Percentiles rank a stretch among this genome's conserved stretches.
phyloP scores from a whole-genome alignment of 2,797 vertebrate species.

The Mustela erminea region DNA sequence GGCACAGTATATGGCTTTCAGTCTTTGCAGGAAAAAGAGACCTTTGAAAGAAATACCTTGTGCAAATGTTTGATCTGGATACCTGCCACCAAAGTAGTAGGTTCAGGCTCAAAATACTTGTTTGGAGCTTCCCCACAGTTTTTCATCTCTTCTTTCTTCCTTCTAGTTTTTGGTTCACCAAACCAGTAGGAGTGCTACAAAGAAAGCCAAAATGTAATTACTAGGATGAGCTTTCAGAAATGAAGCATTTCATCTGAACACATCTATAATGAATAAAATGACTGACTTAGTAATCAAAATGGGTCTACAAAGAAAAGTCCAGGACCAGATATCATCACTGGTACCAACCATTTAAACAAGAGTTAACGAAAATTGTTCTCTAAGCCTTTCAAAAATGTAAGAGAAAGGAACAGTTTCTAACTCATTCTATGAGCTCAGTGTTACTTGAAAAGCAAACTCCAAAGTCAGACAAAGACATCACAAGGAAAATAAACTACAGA shows the following conservation, averaged over 20 bases:
- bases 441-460: neutral
- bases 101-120: conserved; percentile 95
- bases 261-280: neutral
- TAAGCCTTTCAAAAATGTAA: neutral
- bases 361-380: neutral
- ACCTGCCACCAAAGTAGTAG: conserved; percentile 91
- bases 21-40: neutral
- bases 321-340: neutral
- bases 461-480: neutral
- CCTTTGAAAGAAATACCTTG: conserved; percentile 90
- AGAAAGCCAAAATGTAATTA: conserved; percentile 37
- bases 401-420: neutral
- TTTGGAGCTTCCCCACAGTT: conserved; percentile 86
- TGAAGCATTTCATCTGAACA: conserved; percentile 20
- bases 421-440: neutral
- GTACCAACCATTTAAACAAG: neutral
- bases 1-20: neutral
- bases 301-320: neutral
- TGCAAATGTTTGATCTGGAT: conserved; percentile 95
- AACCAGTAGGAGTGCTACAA: conserved; percentile 96
- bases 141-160: neutral
- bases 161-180: conserved; percentile 85
- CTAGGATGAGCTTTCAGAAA: conserved; percentile 39
- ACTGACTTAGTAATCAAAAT: neutral
- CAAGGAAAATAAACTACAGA: neutral